A percentile compares a stretch with the other conserved stretches of the same genome.
Evolutionary conservation across 2,113 vertebrate genomes (phyloP).

Genomic region (Antechinus flavipes): DNA sequence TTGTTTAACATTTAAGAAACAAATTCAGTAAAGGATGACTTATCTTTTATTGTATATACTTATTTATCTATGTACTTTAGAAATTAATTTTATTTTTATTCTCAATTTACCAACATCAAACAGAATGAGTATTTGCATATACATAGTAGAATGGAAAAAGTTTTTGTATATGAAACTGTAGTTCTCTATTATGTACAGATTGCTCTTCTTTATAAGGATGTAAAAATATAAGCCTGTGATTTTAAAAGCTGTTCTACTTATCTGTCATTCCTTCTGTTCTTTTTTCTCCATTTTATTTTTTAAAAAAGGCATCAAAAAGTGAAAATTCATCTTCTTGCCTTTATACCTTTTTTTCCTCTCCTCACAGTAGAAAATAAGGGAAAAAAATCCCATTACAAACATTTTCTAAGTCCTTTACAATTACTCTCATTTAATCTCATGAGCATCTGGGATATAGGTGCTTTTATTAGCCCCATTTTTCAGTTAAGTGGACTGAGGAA

Average conservation of each 20-base stretch:
- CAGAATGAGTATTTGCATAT: neutral
- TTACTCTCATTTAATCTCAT: neutral
- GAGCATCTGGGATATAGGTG: neutral
- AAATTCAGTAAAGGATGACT: neutral
- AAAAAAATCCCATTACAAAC: neutral
- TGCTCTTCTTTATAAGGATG: neutral
- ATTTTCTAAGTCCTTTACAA: neutral
- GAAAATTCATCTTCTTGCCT: neutral
- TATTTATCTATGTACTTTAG: neutral
- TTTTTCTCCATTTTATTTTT: neutral
- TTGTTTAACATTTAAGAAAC: neutral
- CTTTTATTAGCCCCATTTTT: neutral
- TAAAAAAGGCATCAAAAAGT: neutral
- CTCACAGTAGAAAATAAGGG: neutral
- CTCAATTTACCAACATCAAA: neutral
- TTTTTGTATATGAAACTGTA: neutral
- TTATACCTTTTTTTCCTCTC: neutral
- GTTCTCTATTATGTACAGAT: neutral
- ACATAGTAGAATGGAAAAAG: neutral
- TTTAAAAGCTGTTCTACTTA: neutral
- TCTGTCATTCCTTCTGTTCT: neutral
- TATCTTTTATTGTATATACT: neutral
- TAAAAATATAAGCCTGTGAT: neutral
- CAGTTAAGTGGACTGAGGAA: neutral
- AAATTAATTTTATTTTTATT: neutral